phyloP scores from a whole-genome alignment of 2,888 invertebrate genomes.

The Mesoligia furuncula region DNA sequence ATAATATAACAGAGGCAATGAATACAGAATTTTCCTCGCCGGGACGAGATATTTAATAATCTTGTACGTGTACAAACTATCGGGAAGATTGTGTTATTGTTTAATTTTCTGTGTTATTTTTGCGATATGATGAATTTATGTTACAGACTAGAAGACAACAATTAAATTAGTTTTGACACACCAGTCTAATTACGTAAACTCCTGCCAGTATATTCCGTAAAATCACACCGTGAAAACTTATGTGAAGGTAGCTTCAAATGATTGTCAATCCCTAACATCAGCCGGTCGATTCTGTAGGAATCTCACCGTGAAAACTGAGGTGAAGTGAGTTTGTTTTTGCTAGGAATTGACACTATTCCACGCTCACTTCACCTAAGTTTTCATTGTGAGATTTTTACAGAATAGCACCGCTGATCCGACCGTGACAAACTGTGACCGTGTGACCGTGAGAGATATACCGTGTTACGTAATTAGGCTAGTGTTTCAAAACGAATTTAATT shows the following conservation, averaged over 20 bases:
- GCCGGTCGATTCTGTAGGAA: too few relatives aligned
- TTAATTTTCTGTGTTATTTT: constrained; percentile 51
- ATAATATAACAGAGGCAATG: constrained; percentile 75
- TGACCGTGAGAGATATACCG: background rate
- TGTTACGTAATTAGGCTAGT: background rate
- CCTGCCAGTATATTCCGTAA: too few relatives aligned
- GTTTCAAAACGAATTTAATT: background rate
- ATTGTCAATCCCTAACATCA: too few relatives aligned
- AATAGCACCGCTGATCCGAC: too few relatives aligned
- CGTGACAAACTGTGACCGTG: too few relatives aligned
- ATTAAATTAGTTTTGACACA: background rate
- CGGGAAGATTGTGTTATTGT: constrained; percentile 56
- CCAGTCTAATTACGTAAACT: background rate
- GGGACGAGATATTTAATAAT: constrained; percentile 72
- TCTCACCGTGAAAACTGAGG: too few relatives aligned
- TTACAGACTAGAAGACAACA: background rate
- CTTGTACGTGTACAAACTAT: constrained; percentile 64
- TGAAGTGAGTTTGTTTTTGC: too few relatives aligned
- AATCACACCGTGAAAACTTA: too few relatives aligned
- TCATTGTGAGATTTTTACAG: too few relatives aligned
- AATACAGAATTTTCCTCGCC: constrained; percentile 71
- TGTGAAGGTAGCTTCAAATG: too few relatives aligned
- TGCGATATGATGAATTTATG: background rate
- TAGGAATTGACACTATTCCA: too few relatives aligned
- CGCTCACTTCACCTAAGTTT: too few relatives aligned